phyloP scores from a whole-genome alignment of 2,797 vertebrate species.

The Ctenopoma kingsleyae region DNA sequence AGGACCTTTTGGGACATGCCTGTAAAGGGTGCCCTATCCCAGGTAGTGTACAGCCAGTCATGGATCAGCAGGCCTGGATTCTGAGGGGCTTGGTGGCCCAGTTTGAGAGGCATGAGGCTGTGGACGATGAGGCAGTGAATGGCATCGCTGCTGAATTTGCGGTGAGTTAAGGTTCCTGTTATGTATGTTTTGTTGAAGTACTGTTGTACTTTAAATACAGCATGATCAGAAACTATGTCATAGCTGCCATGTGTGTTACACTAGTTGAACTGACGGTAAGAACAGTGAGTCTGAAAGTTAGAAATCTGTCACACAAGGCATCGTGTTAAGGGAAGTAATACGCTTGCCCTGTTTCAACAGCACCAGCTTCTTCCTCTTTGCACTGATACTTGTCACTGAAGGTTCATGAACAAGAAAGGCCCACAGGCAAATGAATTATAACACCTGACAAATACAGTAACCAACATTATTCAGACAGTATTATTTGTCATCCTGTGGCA shows the following conservation, averaged over 20 bases:
- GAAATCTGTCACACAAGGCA: slow-evolving; percentile 1
- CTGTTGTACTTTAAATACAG: not conserved
- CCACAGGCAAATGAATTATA: slow-evolving; percentile 9
- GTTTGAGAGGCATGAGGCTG: slow-evolving; percentile 82
- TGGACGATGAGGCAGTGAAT: slow-evolving; percentile 68
- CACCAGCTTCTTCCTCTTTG: slow-evolving; percentile 72
- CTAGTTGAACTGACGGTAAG: not conserved
- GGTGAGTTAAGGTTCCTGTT: slow-evolving; percentile 73
- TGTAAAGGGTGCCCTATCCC: slow-evolving; percentile 53
- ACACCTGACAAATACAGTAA: not conserved
- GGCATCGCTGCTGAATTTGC: slow-evolving; percentile 82
- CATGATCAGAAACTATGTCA: not conserved
- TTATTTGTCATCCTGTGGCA: not conserved
- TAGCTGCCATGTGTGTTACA: no score
- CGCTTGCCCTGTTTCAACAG: not conserved
- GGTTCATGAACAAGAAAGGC: slow-evolving; percentile 44
- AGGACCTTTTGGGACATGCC: slow-evolving; percentile 70
- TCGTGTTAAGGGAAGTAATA: slow-evolving; percentile 34
- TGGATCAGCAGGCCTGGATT: slow-evolving; percentile 89
- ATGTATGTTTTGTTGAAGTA: not conserved
- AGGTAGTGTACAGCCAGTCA: slow-evolving; percentile 61
- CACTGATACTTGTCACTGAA: slow-evolving; percentile 22
- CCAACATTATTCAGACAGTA: not conserved
- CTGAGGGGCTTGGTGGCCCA: slow-evolving; percentile 86
- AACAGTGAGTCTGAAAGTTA: not conserved